phyloP scores from a whole-genome alignment of 2,797 vertebrate species.

The Todus mexicanus region DNA sequence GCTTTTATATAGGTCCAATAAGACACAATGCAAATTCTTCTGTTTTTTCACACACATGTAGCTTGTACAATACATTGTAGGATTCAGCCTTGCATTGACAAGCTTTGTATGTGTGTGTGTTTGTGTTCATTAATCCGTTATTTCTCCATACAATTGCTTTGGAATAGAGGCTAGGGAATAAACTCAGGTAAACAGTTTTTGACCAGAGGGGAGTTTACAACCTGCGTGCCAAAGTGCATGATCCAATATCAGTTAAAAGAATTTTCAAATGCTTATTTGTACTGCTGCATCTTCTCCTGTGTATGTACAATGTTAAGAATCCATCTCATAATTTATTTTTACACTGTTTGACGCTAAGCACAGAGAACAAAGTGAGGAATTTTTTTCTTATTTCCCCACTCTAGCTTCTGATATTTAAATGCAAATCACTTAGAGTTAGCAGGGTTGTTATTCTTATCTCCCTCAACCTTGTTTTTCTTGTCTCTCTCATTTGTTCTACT shows the following conservation, averaged over 20 bases:
- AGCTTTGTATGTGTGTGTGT: background rate
- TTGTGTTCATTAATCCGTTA: background rate
- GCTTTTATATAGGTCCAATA: background rate
- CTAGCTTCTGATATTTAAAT: conserved; percentile 35
- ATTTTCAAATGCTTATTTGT: background rate
- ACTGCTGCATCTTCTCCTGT: background rate
- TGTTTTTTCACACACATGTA: background rate
- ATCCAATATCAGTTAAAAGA: background rate
- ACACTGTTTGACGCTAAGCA: background rate
- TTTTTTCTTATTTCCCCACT: conserved; percentile 43
- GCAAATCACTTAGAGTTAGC: background rate
- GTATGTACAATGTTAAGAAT: background rate
- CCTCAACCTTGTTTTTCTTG: conserved; percentile 8
- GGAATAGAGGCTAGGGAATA: background rate
- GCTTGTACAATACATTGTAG: background rate
- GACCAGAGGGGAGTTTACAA: background rate
- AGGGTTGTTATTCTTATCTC: conserved; percentile 38
- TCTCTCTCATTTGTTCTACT: conserved; percentile 10
- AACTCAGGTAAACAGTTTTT: background rate
- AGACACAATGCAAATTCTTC: background rate
- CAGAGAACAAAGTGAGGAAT: background rate
- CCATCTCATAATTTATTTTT: background rate
- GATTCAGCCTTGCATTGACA: background rate
- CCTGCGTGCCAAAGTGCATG: background rate
- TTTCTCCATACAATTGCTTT: background rate